A percentile compares a stretch with the other conserved stretches of the same genome.
Evolutionary conservation across 2,113 vertebrate species (phyloP).

Genomic region (Coturnix japonica): DNA sequence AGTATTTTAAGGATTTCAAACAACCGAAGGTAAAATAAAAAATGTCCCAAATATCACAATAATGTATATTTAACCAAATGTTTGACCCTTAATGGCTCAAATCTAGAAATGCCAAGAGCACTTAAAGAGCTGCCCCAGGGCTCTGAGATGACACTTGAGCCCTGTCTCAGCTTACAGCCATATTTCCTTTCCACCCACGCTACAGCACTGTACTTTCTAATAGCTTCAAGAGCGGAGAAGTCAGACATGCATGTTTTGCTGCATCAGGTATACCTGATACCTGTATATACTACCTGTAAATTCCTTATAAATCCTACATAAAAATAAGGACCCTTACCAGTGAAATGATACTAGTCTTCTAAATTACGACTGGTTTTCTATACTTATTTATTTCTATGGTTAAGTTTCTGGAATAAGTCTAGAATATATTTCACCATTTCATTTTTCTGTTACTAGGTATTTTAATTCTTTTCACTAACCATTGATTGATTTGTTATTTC

Average conservation of each 20-base stretch:
- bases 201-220: neutral
- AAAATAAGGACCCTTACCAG: neutral
- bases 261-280: neutral
- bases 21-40: neutral
- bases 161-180: neutral
- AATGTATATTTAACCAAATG: neutral
- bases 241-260: neutral
- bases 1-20: neutral
- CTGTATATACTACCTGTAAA: neutral
- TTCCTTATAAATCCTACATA: neutral
- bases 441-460: neutral
- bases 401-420: neutral
- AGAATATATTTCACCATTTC: neutral
- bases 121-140: neutral
- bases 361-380: neutral
- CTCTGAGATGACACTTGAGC: neutral
- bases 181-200: neutral
- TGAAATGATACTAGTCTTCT: neutral
- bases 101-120: neutral
- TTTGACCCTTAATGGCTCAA: rapidly evolving
- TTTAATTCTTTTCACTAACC: neutral
- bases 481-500: too few relatives aligned
- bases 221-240: neutral
- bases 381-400: neutral
- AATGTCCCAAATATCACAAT: neutral